Evolutionary conservation across 2,888 invertebrate genomes (phyloP).

Genomic region (Perdita meconis): DNA sequence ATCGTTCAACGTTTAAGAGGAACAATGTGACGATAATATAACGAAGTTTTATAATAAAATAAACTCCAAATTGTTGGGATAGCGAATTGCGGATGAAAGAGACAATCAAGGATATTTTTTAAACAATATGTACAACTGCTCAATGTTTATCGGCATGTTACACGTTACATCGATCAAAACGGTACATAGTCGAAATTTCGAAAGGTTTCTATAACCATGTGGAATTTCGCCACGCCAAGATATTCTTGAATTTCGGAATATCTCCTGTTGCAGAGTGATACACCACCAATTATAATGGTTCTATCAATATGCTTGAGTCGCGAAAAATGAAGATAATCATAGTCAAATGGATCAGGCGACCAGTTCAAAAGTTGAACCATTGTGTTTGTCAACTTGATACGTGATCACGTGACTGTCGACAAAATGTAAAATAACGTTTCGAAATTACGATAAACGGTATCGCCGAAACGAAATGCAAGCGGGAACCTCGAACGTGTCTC

Average conservation of each 20-base stretch:
- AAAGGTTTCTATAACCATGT: constrained; percentile 23
- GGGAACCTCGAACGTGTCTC: not conserved
- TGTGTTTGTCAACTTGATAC: constrained; percentile 23
- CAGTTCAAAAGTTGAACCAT: not conserved
- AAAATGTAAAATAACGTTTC: constrained; percentile 3
- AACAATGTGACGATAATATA: constrained; percentile 30
- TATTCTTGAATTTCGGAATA: constrained; percentile 16
- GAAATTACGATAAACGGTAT: constrained; percentile 23
- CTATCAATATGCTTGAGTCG: not conserved
- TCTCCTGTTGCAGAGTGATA: constrained; percentile 6
- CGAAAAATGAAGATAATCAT: not conserved
- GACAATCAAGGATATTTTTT: not conserved
- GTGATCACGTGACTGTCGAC: constrained; percentile 11
- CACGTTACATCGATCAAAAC: constrained; percentile 3
- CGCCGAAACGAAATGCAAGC: too few relatives aligned
- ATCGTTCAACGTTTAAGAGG: constrained; percentile 5
- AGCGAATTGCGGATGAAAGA: not conserved
- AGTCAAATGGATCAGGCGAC: constrained; percentile 1
- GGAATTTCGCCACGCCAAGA: not conserved
- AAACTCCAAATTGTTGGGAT: constrained; percentile 7
- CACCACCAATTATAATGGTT: constrained; percentile 14
- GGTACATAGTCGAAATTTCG: not conserved
- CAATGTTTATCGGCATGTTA: constrained; percentile 1
- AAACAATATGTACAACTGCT: not conserved
- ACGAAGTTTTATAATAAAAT: not conserved